phyloP scores from a whole-genome alignment of 37 sponge, comb jelly and placozoan species.

The Oscarella lobularis region DNA sequence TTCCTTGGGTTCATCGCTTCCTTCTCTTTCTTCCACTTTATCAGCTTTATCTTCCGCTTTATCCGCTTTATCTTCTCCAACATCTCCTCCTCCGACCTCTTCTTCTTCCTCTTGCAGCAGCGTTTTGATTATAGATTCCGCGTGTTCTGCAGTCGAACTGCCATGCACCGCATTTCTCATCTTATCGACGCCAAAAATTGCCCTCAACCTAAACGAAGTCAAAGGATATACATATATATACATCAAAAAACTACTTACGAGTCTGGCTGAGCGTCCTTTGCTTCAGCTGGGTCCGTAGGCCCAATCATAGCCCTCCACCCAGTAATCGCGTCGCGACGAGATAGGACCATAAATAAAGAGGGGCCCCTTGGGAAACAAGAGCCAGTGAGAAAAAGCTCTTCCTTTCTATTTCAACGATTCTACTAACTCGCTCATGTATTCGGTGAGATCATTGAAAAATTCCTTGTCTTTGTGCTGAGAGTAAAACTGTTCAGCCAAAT shows the following conservation, averaged over 20 bases:
- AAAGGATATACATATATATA: not conserved
- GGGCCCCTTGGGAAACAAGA: slow-evolving; percentile 51
- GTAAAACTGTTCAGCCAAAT: slow-evolving; percentile 86
- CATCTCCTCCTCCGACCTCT: slow-evolving; percentile 15
- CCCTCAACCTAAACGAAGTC: slow-evolving; percentile 38
- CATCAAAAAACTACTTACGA: slow-evolving; percentile 12
- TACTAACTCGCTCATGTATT: slow-evolving; percentile 67
- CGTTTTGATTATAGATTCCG: slow-evolving; percentile 41
- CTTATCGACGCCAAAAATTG: slow-evolving; percentile 61
- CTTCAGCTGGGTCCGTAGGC: slow-evolving; percentile 69
- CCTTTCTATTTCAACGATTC: not conserved
- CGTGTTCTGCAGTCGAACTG: slow-evolving; percentile 42
- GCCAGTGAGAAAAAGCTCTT: not conserved
- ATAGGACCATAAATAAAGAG: slow-evolving; percentile 86
- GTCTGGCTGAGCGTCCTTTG: slow-evolving; percentile 53
- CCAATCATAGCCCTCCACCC: slow-evolving; percentile 90
- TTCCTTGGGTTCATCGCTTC: too few species aligned
- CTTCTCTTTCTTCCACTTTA: not conserved
- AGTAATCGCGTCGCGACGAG: slow-evolving; percentile 64
- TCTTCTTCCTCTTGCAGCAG: slow-evolving; percentile 56
- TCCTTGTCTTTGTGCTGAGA: slow-evolving; percentile 76
- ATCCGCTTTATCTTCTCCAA: not conserved
- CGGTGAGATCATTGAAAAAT: slow-evolving; percentile 72
- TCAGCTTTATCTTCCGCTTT: not conserved
- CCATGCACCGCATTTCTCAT: slow-evolving; percentile 88